These are phyloP conservation scores for Bombus sibiricus DNA, from an alignment of 1,140 invertebrate genomes.

Conservation along the genomic window DNA sequence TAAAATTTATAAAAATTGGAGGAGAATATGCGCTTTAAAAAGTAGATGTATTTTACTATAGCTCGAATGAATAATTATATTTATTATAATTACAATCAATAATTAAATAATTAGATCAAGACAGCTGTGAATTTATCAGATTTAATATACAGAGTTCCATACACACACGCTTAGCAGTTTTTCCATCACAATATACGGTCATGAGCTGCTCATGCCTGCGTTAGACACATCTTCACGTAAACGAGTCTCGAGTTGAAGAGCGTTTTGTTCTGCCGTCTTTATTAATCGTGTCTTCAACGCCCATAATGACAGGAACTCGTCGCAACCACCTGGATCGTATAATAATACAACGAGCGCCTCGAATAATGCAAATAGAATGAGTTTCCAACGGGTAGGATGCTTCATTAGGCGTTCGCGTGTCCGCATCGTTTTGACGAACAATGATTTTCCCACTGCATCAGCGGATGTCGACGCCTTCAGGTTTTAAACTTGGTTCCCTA, in stretches of 20 bases:
- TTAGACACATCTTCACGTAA: not conserved
- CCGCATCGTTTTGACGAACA: not conserved
- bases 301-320: constrained; percentile 11
- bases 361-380: constrained; percentile 27
- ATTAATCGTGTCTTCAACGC: constrained; percentile 16
- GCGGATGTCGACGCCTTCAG: not conserved
- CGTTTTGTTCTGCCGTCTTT: not conserved
- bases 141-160: too few relatives aligned
- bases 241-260: constrained; percentile 3
- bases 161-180: not conserved
- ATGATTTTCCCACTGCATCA: not conserved
- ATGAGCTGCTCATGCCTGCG: not conserved
- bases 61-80: too few relatives aligned
- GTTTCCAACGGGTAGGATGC: not conserved
- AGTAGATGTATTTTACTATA: not conserved
- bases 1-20: not conserved
- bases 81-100: too few relatives aligned
- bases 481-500: too few relatives aligned
- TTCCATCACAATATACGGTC: not conserved
- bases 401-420: constrained; percentile 10
- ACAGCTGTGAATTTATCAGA: not conserved
- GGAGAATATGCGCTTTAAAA: not conserved
- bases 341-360: constrained; percentile 11
- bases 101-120: not conserved
- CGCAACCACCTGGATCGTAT: not conserved